Percentiles rank a stretch among this genome's conserved stretches.
Evolutionary conservation across 1,140 invertebrate species (phyloP).

Genomic region (Agrypnia vestita): DNA sequence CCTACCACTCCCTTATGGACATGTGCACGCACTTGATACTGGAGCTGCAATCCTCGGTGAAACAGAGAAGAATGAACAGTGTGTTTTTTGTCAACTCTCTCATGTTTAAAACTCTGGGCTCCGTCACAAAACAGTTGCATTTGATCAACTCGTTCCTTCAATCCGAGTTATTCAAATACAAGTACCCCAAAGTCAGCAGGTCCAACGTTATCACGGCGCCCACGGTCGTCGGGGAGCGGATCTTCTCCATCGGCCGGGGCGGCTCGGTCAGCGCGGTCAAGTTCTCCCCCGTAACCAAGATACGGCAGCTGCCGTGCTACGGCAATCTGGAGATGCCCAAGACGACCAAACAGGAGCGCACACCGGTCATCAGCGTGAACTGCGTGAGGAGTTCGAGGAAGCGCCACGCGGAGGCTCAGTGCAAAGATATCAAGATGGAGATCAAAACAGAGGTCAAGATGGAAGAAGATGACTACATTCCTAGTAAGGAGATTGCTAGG

Average conservation of each 20-base stretch:
- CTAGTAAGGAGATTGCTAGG: slow-evolving; percentile 21
- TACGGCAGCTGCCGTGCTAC: slow-evolving; percentile 69
- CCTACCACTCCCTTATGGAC: background rate
- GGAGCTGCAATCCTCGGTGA: background rate
- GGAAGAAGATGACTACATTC: slow-evolving; percentile 35
- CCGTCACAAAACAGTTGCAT: slow-evolving; percentile 67
- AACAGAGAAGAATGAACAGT: slow-evolving; percentile 52
- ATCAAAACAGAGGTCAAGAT: slow-evolving; percentile 37
- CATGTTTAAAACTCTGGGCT: slow-evolving; percentile 65
- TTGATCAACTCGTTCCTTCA: slow-evolving; percentile 70
- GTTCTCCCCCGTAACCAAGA: slow-evolving; percentile 66
- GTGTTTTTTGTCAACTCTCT: slow-evolving; percentile 49
- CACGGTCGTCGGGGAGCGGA: slow-evolving; percentile 63
- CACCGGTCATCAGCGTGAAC: slow-evolving; percentile 26
- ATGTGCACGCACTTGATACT: background rate
- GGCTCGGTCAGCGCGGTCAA: slow-evolving; percentile 66
- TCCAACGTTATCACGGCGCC: slow-evolving; percentile 67
- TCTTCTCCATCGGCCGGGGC: slow-evolving; percentile 65
- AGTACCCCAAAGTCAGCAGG: slow-evolving; percentile 69
- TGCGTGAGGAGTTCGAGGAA: slow-evolving; percentile 45
- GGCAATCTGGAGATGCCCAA: slow-evolving; percentile 70
- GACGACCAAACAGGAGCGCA: slow-evolving; percentile 68
- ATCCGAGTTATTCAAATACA: slow-evolving; percentile 66
- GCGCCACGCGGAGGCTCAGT: slow-evolving; percentile 25
- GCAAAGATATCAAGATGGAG: slow-evolving; percentile 10